Base-by-base conservation (phyloP, 2,797 vertebrate genomes). In the Sebastes paucispinis region DNA sequence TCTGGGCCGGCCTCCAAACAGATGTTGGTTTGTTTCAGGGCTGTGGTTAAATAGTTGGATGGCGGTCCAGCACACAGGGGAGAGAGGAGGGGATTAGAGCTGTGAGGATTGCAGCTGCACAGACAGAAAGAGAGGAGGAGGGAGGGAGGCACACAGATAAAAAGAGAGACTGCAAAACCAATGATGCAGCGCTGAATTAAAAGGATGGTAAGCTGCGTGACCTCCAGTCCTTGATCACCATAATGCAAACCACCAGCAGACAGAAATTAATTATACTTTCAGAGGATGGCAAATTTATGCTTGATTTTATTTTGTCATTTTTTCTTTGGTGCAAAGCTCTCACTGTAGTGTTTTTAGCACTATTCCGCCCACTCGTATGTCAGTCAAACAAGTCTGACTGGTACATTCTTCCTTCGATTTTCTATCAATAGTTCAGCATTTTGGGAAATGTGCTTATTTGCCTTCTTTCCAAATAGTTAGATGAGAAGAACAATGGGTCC, bases 1-100 rank as follows among this genome's bases (percentile, higher is more conserved):
- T 95, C 95, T 92, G 94, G 95, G 96, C 94, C 81, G 69, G 91
- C 93, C 95, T 97, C 96, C 97, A 97, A 97, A 97, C 97, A 97
- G 97, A 97, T 97, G 97, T 97, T 97, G 95, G 94, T 97, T 97
- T 97, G 96, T 97, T 97, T 96, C 94, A 91, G 94, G 95, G 96
- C 93, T 96, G 95, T 82, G 95, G 95, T 97, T 97, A 96, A 97
- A 97, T 96, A 96, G 96, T 96, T 97, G 96, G 96, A 96, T 94
- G 94, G 93, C 88, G 93, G 96, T 97, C 95, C 94, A 94, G 94
- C 95, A 93, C 96, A 95, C 94, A 87, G 91, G 95, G 95, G 95
- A 94, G 92, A 92, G 90, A 90, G 77, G 75, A 81, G 84, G 85
- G 86, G 83, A 89, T 83, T 87, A 85, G 88, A 94, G 93, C 92